These are phyloP conservation scores for Lepidurus apus DNA, from an alignment of 1,140 invertebrate genomes.

Conservation along the genomic window DNA sequence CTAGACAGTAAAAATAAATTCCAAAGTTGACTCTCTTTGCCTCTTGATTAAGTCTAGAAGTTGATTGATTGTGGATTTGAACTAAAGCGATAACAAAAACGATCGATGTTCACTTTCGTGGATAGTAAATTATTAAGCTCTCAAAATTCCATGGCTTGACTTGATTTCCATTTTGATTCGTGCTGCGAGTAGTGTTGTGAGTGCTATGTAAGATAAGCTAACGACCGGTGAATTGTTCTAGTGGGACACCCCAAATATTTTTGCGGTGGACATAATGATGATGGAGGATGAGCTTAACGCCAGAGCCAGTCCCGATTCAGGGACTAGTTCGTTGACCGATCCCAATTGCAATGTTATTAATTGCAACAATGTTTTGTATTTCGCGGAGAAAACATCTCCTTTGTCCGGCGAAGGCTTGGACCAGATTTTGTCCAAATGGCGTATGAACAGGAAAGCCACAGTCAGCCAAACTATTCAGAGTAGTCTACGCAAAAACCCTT, in stretches of 20 bases:
- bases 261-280: neutral
- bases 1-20: no score
- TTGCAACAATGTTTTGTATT: neutral
- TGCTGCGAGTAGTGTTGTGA: neutral
- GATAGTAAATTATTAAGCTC: no score
- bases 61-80: no score
- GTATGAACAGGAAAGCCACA: neutral
- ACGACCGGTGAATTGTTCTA: neutral
- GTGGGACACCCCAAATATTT: neutral
- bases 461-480: neutral
- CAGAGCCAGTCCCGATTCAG: conserved; percentile 33
- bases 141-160: no score
- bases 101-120: no score
- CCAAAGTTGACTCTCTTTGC: no score
- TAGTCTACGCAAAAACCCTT: conserved; percentile 22
- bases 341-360: neutral
- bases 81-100: no score
- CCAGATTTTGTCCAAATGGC: neutral
- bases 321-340: conserved; percentile 32
- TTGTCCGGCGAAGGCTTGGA: neutral
- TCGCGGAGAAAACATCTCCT: neutral
- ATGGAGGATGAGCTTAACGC: conserved; percentile 14
- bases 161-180: no score
- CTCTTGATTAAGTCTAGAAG: no score
- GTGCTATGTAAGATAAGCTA: neutral